phyloP scores from a whole-genome alignment of 2,888 invertebrate species.

The Ormyrus pomaceus region DNA sequence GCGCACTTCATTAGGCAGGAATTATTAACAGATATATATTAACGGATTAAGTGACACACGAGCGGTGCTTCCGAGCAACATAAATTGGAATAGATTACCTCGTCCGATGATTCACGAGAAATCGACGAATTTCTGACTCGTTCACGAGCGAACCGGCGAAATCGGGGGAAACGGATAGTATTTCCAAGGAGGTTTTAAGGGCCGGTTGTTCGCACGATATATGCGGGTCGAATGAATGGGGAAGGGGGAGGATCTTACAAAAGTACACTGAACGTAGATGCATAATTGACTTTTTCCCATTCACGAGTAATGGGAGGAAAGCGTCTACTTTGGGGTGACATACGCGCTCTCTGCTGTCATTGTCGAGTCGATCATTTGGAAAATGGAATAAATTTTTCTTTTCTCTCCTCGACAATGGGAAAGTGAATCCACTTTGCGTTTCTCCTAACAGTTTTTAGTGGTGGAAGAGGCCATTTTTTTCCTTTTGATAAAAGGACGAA shows the following conservation, averaged over 20 bases:
- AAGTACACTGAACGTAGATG: constrained; percentile 18
- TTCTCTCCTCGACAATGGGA: too few species aligned
- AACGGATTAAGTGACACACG: neutral
- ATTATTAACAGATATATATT: too few species aligned
- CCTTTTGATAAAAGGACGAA: too few species aligned
- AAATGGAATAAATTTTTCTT: neutral
- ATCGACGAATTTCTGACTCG: constrained; percentile 20
- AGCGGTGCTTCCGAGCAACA: too few species aligned
- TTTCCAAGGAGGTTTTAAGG: constrained; percentile 20
- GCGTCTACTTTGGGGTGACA: neutral
- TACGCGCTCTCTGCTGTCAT: neutral
- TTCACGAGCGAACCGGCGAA: constrained; percentile 7
- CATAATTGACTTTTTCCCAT: constrained; percentile 43
- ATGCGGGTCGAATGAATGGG: constrained; percentile 36
- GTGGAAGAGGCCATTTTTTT: too few species aligned
- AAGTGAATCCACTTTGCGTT: too few species aligned
- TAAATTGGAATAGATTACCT: constrained; percentile 34
- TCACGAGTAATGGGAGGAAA: constrained; percentile 9
- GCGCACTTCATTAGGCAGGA: too few species aligned
- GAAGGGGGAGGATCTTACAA: neutral
- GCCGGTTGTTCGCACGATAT: constrained; percentile 45
- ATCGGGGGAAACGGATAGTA: constrained; percentile 12
- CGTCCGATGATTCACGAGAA: constrained; percentile 35
- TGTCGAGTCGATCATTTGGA: neutral
- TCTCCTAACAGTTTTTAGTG: too few species aligned